A percentile compares a stretch with the other conserved stretches of the same genome.
Evolutionary conservation across 2,888 invertebrate species (phyloP).

Genomic region (Thera britannica): DNA sequence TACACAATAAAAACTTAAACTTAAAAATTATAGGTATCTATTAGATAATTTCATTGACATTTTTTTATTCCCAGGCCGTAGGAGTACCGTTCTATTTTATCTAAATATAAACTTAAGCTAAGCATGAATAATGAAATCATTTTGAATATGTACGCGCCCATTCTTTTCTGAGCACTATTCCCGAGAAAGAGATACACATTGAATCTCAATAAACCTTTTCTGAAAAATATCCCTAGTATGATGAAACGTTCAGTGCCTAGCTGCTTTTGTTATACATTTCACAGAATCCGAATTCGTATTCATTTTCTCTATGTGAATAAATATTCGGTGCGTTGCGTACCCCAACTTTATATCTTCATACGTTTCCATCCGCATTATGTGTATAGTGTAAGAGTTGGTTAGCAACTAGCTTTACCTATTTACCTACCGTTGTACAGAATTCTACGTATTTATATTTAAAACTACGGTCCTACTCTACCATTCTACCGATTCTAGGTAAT

Average conservation of each 20-base stretch:
- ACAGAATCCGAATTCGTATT: slow-evolving; percentile 24
- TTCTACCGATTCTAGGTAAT: too few species aligned
- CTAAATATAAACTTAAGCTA: too few species aligned
- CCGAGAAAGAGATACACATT: slow-evolving; percentile 6
- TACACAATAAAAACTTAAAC: too few species aligned
- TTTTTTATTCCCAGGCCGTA: too few species aligned
- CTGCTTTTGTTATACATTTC: slow-evolving; percentile 20
- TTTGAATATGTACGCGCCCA: neutral
- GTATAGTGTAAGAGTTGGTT: slow-evolving; percentile 19
- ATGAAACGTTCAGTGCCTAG: slow-evolving; percentile 20
- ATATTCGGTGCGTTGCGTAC: slow-evolving; percentile 14
- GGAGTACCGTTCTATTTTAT: too few species aligned
- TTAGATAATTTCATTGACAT: too few species aligned
- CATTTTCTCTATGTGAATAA: slow-evolving; percentile 26
- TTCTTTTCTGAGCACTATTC: slow-evolving; percentile 2
- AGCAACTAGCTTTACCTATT: slow-evolving; percentile 5
- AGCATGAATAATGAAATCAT: neutral
- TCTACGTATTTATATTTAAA: too few species aligned
- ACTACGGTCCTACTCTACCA: too few species aligned
- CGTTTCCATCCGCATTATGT: slow-evolving; percentile 26
- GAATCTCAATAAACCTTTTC: slow-evolving; percentile 29
- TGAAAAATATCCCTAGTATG: slow-evolving; percentile 11
- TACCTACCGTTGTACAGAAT: too few species aligned
- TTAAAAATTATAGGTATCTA: too few species aligned
- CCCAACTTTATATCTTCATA: slow-evolving; percentile 32